These are phyloP conservation scores for Pammene aurita DNA, from an alignment of 2,888 invertebrate genomes.

Conservation along the genomic window DNA sequence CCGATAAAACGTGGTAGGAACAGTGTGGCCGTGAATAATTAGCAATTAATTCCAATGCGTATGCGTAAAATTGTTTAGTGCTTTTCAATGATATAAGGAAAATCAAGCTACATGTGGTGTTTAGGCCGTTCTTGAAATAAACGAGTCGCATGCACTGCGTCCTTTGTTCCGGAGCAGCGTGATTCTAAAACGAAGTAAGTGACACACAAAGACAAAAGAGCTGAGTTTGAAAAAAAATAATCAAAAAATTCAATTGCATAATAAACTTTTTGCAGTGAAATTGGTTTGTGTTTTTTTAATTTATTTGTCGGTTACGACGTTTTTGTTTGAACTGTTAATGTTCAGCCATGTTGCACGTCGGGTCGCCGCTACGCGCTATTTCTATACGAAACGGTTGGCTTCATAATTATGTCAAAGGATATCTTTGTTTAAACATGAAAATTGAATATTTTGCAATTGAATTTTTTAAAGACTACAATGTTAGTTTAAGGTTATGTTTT, in stretches of 20 bases:
- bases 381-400: conserved; percentile 3
- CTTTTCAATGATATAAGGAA: background rate
- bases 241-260: background rate
- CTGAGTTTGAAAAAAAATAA: background rate
- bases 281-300: background rate
- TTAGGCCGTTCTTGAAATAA: conserved; percentile 14
- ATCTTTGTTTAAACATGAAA: background rate
- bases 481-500: background rate
- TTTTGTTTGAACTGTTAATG: background rate
- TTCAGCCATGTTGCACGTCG: conserved; percentile 26
- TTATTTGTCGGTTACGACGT: conserved; percentile 10
- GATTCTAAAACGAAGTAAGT: conserved; percentile 26
- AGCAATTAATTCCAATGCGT: background rate
- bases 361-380: conserved; percentile 20
- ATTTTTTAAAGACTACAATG: background rate
- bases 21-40: conserved; percentile 13
- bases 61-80: background rate
- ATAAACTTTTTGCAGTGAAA: background rate
- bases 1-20: conserved; percentile 1
- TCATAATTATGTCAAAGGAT: conserved; percentile 29
- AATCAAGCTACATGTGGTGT: conserved; percentile 10
- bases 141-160: background rate
- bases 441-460: conserved; percentile 12
- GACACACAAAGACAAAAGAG: conserved; percentile 24
- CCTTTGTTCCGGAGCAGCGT: conserved; percentile 30